These are phyloP conservation scores for Tetramorium bicarinatum DNA, from an alignment of 2,888 invertebrate species.

Conservation along the genomic window DNA sequence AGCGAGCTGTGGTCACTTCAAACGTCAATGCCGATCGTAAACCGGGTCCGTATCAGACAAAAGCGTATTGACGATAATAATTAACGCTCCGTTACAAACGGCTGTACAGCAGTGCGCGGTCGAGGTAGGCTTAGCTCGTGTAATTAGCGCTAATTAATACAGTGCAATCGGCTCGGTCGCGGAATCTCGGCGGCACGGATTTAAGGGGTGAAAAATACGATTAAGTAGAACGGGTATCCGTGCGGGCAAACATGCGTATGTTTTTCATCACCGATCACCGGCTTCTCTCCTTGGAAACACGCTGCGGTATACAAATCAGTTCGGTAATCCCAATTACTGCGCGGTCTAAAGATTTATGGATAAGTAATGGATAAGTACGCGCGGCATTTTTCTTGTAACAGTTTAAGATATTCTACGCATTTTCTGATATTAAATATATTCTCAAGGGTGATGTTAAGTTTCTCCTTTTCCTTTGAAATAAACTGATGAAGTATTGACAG, in stretches of 20 bases:
- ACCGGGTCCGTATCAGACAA: slow-evolving; percentile 42
- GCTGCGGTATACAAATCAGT: not conserved
- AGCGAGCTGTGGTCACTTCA: slow-evolving; percentile 77
- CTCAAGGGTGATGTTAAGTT: not conserved
- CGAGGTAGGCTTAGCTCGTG: slow-evolving; percentile 62
- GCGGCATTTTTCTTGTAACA: not conserved
- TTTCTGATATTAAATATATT: not conserved
- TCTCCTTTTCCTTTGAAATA: not conserved
- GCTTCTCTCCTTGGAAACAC: not conserved
- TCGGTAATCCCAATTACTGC: not conserved
- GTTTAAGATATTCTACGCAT: not conserved
- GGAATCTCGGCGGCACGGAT: slow-evolving; percentile 28
- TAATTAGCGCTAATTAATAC: slow-evolving; percentile 75
- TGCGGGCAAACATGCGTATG: not conserved
- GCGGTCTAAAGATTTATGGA: not conserved
- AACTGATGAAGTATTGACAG: not conserved
- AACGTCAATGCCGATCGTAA: slow-evolving; percentile 72
- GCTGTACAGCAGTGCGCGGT: slow-evolving; percentile 19
- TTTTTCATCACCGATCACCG: slow-evolving; percentile 9
- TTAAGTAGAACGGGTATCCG: not conserved
- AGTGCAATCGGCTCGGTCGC: slow-evolving; percentile 26
- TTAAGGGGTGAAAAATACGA: not conserved
- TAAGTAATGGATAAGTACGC: not conserved
- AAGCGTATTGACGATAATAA: slow-evolving; percentile 68
- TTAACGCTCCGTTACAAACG: slow-evolving; percentile 70